Conservation (phyloP, 2,888 invertebrate genomes). For the Tinea trinotella region DNA sequence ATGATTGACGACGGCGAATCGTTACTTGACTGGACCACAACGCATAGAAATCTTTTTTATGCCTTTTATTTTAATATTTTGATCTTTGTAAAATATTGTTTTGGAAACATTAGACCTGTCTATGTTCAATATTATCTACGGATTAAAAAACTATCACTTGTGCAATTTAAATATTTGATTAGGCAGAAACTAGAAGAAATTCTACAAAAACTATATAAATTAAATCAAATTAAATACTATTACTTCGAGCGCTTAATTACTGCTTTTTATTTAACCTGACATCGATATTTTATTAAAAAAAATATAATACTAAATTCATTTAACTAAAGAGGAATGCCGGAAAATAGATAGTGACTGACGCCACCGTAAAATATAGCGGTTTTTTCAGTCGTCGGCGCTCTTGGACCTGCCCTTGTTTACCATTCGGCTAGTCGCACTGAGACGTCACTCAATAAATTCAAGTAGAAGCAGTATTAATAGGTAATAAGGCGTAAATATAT, state of each 20-base stretch:
- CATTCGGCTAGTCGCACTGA: too few species aligned
- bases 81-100: conserved; percentile 12
- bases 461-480: too few species aligned
- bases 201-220: neutral
- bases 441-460: too few species aligned
- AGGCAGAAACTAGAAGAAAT: neutral
- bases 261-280: neutral
- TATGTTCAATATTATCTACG: conserved; percentile 12
- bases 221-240: conserved; percentile 2
- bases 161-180: neutral
- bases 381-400: too few species aligned
- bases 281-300: neutral
- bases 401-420: too few species aligned
- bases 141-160: neutral
- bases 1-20: conserved; percentile 3
- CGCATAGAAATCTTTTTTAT: neutral
- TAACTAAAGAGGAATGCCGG: too few species aligned
- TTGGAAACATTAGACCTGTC: conserved; percentile 7
- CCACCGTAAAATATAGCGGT: too few species aligned
- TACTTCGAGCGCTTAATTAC: neutral
- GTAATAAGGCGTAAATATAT: too few species aligned
- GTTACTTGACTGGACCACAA: conserved; percentile 1
- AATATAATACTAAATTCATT: too few species aligned
- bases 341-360: too few species aligned
- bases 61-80: neutral